Evolutionary conservation across 1,140 invertebrate species (phyloP).

Genomic region (Ooceraea biroi): DNA sequence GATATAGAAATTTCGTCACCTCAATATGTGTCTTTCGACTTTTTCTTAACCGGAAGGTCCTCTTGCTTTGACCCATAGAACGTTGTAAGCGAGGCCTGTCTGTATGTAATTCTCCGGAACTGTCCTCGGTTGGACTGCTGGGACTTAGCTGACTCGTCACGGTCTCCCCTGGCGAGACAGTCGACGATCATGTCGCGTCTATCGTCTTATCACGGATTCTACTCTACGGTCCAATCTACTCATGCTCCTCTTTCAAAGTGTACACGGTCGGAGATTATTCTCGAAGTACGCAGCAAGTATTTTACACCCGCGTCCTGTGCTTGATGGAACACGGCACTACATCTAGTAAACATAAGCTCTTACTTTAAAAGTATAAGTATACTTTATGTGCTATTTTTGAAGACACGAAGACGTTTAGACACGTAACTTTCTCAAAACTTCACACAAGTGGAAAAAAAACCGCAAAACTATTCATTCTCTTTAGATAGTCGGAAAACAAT

Average conservation of each 20-base stretch:
- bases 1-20: slow-evolving; percentile 75
- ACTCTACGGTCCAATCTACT: slow-evolving; percentile 71
- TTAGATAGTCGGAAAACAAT: background rate
- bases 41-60: slow-evolving; percentile 95
- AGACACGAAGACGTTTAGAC: background rate
- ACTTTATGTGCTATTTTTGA: background rate
- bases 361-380: slow-evolving; percentile 11
- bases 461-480: background rate
- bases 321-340: slow-evolving; percentile 29
- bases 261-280: slow-evolving; percentile 36
- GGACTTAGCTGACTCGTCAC: slow-evolving; percentile 91
- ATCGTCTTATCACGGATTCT: slow-evolving; percentile 21
- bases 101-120: slow-evolving; percentile 88
- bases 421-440: background rate
- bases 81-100: slow-evolving; percentile 94
- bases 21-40: slow-evolving; percentile 89
- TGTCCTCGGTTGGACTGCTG: slow-evolving; percentile 90
- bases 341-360: slow-evolving; percentile 31
- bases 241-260: slow-evolving; percentile 77
- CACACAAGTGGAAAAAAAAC: background rate
- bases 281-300: slow-evolving; percentile 20
- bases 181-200: slow-evolving; percentile 35
- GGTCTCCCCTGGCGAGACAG: slow-evolving; percentile 88
- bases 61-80: slow-evolving; percentile 96
- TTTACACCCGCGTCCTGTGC: slow-evolving; percentile 20